These are phyloP conservation scores for Epiblema foenella DNA, from an alignment of 2,888 invertebrate species.

Conservation along the genomic window DNA sequence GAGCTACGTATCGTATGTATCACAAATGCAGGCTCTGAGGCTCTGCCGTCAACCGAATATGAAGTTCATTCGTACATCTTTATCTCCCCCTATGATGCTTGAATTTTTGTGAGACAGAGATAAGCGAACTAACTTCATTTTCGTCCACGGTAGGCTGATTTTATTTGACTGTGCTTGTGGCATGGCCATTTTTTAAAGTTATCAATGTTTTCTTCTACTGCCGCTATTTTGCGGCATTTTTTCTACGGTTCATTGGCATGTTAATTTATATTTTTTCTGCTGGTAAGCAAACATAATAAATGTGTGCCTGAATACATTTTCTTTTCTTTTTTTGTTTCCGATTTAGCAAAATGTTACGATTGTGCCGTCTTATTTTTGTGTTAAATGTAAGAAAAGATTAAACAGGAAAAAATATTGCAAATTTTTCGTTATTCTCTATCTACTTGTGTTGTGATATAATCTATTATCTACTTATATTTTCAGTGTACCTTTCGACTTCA, in stretches of 20 bases:
- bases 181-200: constrained; percentile 23
- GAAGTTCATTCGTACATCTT: too few relatives aligned
- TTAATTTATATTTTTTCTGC: neutral
- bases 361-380: neutral
- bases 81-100: too few relatives aligned
- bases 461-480: neutral
- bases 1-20: too few relatives aligned
- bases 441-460: too few relatives aligned
- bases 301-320: neutral
- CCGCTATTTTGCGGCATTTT: constrained; percentile 9
- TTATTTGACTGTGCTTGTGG: constrained; percentile 22
- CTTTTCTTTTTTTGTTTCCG: neutral
- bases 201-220: constrained; percentile 30
- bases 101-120: too few relatives aligned
- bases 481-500: too few relatives aligned
- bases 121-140: too few relatives aligned
- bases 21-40: too few relatives aligned
- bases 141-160: too few relatives aligned
- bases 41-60: too few relatives aligned
- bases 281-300: neutral
- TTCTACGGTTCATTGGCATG: constrained; percentile 23
- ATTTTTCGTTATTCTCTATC: neutral
- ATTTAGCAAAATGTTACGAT: neutral
- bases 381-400: neutral
- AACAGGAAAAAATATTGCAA: neutral